Evolutionary conservation across 2,797 vertebrate species (phyloP).

Genomic region (Sebastes steindachneri): DNA sequence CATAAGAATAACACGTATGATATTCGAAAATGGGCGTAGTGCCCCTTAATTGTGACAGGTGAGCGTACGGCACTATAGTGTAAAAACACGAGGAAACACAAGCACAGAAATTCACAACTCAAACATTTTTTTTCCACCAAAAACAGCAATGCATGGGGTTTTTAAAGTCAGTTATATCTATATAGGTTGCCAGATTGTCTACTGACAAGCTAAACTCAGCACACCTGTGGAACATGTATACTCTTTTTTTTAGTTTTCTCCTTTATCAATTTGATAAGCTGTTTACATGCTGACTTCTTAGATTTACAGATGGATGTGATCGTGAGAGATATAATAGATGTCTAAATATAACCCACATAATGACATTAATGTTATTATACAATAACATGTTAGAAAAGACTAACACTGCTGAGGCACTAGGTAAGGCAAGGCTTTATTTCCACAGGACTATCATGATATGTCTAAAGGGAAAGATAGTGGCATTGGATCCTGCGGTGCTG

Average conservation of each 20-base stretch:
- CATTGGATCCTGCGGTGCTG: background rate
- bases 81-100: conserved; percentile 19
- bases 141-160: background rate
- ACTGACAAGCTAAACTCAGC: background rate
- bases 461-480: background rate
- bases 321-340: background rate
- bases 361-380: background rate
- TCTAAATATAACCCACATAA: background rate
- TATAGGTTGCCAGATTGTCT: background rate
- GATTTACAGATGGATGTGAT: background rate
- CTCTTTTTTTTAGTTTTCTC: background rate
- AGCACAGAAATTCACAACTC: background rate
- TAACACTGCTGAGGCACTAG: background rate
- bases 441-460: background rate
- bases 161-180: background rate
- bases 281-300: background rate
- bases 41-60: conserved; percentile 12
- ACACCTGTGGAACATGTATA: background rate
- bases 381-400: background rate
- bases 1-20: background rate
- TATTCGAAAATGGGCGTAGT: rapidly evolving
- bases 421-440: background rate
- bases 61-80: background rate
- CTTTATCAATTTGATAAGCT: background rate
- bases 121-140: background rate